These are phyloP conservation scores for Nixonia krombeini DNA, from an alignment of 1,140 invertebrate genomes.

Conservation along the genomic window DNA sequence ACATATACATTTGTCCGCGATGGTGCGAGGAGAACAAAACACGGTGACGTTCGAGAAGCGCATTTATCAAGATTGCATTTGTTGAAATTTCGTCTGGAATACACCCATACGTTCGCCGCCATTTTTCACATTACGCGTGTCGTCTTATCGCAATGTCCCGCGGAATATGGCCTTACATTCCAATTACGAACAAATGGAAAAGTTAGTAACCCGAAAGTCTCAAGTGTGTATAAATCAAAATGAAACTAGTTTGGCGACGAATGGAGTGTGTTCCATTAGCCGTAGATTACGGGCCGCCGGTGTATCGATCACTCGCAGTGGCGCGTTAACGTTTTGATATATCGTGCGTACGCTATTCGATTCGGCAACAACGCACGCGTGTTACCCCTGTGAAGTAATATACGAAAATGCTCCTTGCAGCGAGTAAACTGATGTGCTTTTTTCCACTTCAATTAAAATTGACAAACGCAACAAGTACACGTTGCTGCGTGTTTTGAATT, in stretches of 20 bases:
- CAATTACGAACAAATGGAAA: slow-evolving; percentile 6
- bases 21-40: no score
- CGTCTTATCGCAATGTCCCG: background rate
- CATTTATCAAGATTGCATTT: background rate
- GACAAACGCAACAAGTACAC: no score
- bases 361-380: no score
- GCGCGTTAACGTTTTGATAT: background rate
- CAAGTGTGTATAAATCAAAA: slow-evolving; percentile 5
- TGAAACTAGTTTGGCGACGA: slow-evolving; percentile 1
- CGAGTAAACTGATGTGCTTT: no score
- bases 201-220: slow-evolving; percentile 6
- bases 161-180: background rate
- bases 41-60: no score
- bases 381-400: no score
- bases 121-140: background rate
- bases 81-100: background rate
- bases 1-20: no score
- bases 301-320: background rate
- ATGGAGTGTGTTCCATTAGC: slow-evolving; percentile 3
- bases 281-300: background rate
- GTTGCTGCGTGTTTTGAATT: no score
- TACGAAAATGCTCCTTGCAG: no score
- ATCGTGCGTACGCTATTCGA: no score
- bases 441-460: no score
- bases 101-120: background rate